A percentile compares a stretch with the other conserved stretches of the same genome.
Evolutionary conservation across 2,113 vertebrate genomes (phyloP).

Genomic region (Caracal caracal): DNA sequence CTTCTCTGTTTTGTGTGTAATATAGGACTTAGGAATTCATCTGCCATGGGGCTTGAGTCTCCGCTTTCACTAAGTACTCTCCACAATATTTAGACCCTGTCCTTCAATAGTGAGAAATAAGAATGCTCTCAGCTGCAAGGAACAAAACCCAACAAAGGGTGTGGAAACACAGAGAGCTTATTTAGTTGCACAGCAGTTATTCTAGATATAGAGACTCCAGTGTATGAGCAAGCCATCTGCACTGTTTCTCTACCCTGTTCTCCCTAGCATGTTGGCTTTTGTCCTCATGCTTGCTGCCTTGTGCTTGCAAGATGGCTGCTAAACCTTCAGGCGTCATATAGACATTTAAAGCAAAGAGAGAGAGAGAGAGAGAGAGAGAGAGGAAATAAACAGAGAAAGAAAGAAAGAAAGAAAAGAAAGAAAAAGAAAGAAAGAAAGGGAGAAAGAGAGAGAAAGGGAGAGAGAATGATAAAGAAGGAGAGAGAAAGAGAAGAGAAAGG

Average conservation of each 20-base stretch:
- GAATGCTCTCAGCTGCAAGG: not conserved
- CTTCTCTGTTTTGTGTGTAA: not conserved
- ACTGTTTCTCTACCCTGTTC: not conserved
- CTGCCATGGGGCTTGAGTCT: not conserved
- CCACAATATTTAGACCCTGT: too few relatives aligned
- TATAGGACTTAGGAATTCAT: not conserved
- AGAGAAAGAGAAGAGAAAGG: not conserved
- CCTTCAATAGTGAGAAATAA: not conserved
- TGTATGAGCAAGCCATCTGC: too few relatives aligned
- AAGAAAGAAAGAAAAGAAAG: fast-evolving
- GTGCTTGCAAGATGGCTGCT: not conserved
- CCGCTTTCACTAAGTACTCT: not conserved
- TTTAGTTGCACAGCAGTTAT: not conserved
- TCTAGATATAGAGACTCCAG: not conserved
- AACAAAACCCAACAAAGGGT: not conserved
- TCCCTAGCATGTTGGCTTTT: not conserved
- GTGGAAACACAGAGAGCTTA: not conserved
- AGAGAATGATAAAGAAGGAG: not conserved
- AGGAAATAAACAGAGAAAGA: not conserved
- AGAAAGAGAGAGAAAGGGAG: not conserved
- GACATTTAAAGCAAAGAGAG: not conserved
- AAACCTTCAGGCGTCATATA: not conserved
- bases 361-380: not conserved
- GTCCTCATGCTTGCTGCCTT: not conserved
- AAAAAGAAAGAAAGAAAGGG: not conserved